Evolutionary conservation across 2,888 invertebrate genomes (phyloP).

Genomic region (Drosophila lutescens): DNA sequence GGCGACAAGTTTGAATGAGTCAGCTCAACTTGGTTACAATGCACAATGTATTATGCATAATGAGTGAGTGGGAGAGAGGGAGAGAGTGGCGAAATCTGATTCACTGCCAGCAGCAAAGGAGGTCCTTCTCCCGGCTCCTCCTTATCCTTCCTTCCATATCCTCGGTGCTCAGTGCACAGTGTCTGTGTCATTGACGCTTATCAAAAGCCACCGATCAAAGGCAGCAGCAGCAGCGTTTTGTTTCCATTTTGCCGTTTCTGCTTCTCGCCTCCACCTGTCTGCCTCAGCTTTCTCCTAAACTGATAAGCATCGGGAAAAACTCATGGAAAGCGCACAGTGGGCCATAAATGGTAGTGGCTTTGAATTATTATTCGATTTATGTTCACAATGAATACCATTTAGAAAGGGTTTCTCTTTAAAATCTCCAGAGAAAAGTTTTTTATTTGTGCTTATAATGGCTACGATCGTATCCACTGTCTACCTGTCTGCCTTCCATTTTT

Average conservation of each 20-base stretch:
- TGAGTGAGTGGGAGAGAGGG: slow-evolving; percentile 2
- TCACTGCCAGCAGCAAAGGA: slow-evolving; percentile 21
- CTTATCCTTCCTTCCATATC: slow-evolving; percentile 4
- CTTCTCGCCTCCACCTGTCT: slow-evolving; percentile 11
- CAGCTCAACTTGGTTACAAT: slow-evolving; percentile 14
- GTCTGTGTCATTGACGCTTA: slow-evolving; percentile 56
- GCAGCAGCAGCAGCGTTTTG: slow-evolving; percentile 42
- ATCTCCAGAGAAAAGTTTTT: background rate
- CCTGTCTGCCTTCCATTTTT: background rate
- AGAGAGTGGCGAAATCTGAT: slow-evolving; percentile 24
- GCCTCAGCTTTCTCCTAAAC: background rate
- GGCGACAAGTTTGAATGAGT: slow-evolving; percentile 14
- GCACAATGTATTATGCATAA: slow-evolving; percentile 28
- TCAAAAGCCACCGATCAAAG: slow-evolving; percentile 68
- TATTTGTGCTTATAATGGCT: background rate
- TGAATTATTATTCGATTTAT: background rate
- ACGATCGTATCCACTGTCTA: background rate
- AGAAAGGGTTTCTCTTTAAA: background rate
- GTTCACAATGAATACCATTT: too few relatives aligned
- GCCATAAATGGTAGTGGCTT: background rate
- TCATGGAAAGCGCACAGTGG: slow-evolving; percentile 3
- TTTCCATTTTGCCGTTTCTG: slow-evolving; percentile 31
- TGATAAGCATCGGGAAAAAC: background rate
- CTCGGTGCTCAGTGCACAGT: slow-evolving; percentile 4
- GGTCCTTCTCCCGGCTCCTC: slow-evolving; percentile 12